A percentile compares a stretch with the other conserved stretches of the same genome.
Evolutionary conservation across 2,888 invertebrate genomes (phyloP).

Genomic region (Peribatodes rhomboidaria): DNA sequence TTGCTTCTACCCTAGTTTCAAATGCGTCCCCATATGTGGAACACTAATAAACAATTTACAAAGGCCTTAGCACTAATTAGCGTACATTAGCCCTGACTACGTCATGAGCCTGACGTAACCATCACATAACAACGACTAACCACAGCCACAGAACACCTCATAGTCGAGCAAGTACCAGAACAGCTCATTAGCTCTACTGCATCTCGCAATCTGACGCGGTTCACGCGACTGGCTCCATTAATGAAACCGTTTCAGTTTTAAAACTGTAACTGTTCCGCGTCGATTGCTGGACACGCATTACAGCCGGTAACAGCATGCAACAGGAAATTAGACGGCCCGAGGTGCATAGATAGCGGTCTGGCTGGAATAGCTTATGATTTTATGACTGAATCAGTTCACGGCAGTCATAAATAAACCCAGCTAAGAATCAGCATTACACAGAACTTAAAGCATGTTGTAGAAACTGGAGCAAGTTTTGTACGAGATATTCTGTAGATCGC

Average conservation of each 20-base stretch:
- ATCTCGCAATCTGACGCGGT: slow-evolving; percentile 3
- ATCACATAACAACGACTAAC: background rate
- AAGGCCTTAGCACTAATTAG: slow-evolving; percentile 7
- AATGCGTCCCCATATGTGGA: background rate
- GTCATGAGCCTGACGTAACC: slow-evolving; percentile 20
- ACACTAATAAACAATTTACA: background rate
- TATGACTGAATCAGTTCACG: background rate
- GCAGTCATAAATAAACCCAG: too few relatives aligned
- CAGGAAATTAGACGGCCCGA: slow-evolving; percentile 1
- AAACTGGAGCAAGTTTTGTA: too few relatives aligned
- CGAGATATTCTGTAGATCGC: too few relatives aligned
- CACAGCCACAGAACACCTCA: background rate
- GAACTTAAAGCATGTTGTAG: too few relatives aligned
- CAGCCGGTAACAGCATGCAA: slow-evolving; percentile 14
- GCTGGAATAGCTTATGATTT: background rate
- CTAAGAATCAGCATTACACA: too few relatives aligned
- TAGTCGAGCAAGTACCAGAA: background rate
- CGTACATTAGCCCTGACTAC: slow-evolving; percentile 8
- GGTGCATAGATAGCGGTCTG: background rate
- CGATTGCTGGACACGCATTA: slow-evolving; percentile 36
- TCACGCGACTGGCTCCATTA: slow-evolving; percentile 4
- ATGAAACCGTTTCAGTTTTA: slow-evolving; percentile 33
- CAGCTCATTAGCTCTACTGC: slow-evolving; percentile 23
- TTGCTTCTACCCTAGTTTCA: background rate
- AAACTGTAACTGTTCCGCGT: slow-evolving; percentile 40